These are phyloP conservation scores for Operophtera brumata DNA, from an alignment of 2,888 invertebrate genomes.

Conservation along the genomic window DNA sequence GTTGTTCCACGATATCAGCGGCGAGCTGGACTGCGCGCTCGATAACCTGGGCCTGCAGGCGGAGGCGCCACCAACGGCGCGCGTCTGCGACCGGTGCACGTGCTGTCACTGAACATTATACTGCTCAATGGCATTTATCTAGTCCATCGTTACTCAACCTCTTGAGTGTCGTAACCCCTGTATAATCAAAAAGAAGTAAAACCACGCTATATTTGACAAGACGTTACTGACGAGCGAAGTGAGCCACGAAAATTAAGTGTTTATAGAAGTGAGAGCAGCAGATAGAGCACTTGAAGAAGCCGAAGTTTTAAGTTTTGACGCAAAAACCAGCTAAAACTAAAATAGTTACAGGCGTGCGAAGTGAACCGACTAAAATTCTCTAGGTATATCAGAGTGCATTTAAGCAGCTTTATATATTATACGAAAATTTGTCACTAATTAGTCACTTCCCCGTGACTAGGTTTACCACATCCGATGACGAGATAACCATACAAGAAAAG, in stretches of 20 bases:
- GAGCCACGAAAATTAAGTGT: no score
- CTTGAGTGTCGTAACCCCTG: no score
- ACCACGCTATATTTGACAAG: no score
- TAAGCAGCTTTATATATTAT: neutral
- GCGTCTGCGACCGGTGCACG: constrained; percentile 67
- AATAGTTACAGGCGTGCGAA: neutral
- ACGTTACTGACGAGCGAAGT: no score
- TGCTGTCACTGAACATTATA: constrained; percentile 64
- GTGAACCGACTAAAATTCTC: no score
- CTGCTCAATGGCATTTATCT: constrained; percentile 64
- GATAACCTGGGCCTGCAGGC: constrained; percentile 80
- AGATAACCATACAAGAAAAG: no score
- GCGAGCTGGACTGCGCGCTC: constrained; percentile 95
- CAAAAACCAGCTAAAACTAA: neutral
- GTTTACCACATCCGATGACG: no score
- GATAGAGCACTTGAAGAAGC: no score
- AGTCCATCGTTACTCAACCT: neutral
- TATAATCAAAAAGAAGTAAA: no score
- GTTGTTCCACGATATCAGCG: constrained; percentile 94
- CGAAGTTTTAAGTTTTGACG: neutral
- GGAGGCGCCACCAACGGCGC: constrained; percentile 33
- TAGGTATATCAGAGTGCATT: neutral
- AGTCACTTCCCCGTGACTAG: no score
- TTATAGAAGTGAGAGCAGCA: no score
- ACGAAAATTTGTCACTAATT: no score